Conservation (phyloP, 2,888 invertebrate species). For the Tromatobia lineatoria region DNA sequence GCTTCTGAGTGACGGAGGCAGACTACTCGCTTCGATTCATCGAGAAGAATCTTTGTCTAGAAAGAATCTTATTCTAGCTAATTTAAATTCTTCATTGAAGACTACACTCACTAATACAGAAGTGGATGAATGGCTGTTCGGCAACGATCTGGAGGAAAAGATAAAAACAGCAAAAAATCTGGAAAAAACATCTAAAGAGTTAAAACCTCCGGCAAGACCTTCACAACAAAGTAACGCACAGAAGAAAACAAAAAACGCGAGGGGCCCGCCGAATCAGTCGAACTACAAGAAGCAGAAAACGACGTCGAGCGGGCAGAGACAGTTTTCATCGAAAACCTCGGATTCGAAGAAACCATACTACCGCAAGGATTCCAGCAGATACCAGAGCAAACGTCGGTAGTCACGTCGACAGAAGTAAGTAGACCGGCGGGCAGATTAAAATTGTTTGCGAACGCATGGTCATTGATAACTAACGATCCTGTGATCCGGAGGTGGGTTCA, state of each 20-base stretch:
- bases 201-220: constrained; percentile 32
- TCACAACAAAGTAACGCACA: constrained; percentile 8
- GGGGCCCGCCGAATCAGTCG: constrained; percentile 24
- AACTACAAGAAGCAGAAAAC: constrained; percentile 18
- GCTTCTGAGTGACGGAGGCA: constrained; percentile 44
- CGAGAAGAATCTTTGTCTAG: constrained; percentile 40
- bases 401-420: constrained; percentile 26
- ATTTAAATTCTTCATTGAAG: constrained; percentile 51
- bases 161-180: constrained; percentile 47
- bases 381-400: constrained; percentile 1
- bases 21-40: constrained; percentile 51
- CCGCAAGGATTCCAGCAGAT: constrained; percentile 11
- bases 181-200: constrained; percentile 50
- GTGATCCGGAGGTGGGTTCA: constrained; percentile 39
- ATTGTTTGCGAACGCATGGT: constrained; percentile 27
- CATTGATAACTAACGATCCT: constrained; percentile 40
- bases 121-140: too few relatives aligned
- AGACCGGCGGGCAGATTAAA: constrained; percentile 57
- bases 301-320: constrained; percentile 31
- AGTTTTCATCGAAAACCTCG: neutral
- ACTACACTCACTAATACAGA: constrained; percentile 36
- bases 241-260: constrained; percentile 61
- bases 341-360: constrained; percentile 30
- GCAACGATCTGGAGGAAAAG: too few relatives aligned
- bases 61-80: constrained; percentile 49